These are phyloP conservation scores for Drosophila algonquin DNA, from an alignment of 2,888 invertebrate species.

Conservation along the genomic window DNA sequence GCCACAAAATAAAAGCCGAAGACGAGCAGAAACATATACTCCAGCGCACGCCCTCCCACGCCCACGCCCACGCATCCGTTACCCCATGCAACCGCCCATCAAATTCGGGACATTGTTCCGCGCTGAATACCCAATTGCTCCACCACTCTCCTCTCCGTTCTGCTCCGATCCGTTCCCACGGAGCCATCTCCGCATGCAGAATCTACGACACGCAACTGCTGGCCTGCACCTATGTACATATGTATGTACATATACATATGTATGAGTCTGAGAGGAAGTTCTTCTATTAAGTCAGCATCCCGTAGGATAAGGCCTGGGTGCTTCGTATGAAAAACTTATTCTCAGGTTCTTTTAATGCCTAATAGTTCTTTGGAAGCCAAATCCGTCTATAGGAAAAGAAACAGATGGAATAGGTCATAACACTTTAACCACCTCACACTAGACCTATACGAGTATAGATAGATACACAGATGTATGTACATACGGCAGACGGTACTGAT, in stretches of 20 bases:
- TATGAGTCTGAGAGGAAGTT: neutral
- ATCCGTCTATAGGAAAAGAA: too few species aligned
- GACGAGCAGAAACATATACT: constrained; percentile 16
- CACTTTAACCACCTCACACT: too few species aligned
- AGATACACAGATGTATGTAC: too few species aligned
- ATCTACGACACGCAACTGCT: constrained; percentile 34
- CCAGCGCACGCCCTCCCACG: neutral
- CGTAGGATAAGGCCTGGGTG: constrained; percentile 2
- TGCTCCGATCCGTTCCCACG: constrained; percentile 10
- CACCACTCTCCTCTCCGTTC: constrained; percentile 9
- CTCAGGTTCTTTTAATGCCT: neutral
- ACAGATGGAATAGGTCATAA: too few species aligned
- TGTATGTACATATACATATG: neutral
- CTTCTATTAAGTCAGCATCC: neutral
- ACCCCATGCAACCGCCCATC: constrained; percentile 26
- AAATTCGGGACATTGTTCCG: constrained; percentile 63
- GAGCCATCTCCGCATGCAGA: constrained; percentile 21
- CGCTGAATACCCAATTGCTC: constrained; percentile 21
- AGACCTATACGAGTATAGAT: too few species aligned
- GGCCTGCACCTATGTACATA: neutral
- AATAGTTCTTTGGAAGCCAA: too few species aligned
- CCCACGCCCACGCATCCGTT: neutral
- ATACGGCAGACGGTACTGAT: too few species aligned
- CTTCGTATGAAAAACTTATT: neutral
- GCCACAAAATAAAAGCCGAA: constrained; percentile 39